Evolutionary conservation across 2,113 vertebrate species (phyloP), one percentile per base, ranked within the genome.

Genomic region (Aepyceros melampus): DNA sequence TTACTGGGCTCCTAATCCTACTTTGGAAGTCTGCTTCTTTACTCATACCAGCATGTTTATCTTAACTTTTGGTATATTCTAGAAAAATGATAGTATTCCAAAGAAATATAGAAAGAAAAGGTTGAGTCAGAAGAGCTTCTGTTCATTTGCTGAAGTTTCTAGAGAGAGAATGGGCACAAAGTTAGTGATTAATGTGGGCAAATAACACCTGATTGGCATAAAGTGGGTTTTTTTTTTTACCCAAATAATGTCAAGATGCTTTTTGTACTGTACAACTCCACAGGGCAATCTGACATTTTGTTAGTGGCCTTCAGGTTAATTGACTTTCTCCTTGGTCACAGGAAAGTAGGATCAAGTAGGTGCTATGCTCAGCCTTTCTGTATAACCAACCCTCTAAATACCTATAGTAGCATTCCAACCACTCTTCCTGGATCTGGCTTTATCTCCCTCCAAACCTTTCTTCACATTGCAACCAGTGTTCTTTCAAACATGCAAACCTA

Each of bases 21-120:
- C 96, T 96, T 64, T 91, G 88, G 67, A 98, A 96, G 60, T 79
- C 86, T 94, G 55, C 45, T 97, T 91, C 87, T 97, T 94, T 95
- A 93, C 91, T 94, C 10, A n/a, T 91, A 95, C 89, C 88, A 97
- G 64, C n/a, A 58, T 91, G 67, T 96, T 99, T 98, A 97, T 96
- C 97, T 97, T 97, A 94, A 97, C 64, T 95, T 58, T 29, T 76
- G 84, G 43, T 97, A 87, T 79, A 97, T 96, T 94, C 97, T 97
- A 95, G 89, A 98, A 97, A 95, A 55, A 96, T 78, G 15, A 96
- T 62, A 86, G 91, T 87, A 92, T 95, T 97, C 94, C 90, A 94
- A 97, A 96, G 93, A 94, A 98, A 97, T 74, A 95, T 96, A 97
- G 93, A 96, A 89, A 40, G 92, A 64, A 97, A 93, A 96, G 96